phyloP scores from a whole-genome alignment of 1,140 invertebrate species.

The Laupala kohalensis region DNA sequence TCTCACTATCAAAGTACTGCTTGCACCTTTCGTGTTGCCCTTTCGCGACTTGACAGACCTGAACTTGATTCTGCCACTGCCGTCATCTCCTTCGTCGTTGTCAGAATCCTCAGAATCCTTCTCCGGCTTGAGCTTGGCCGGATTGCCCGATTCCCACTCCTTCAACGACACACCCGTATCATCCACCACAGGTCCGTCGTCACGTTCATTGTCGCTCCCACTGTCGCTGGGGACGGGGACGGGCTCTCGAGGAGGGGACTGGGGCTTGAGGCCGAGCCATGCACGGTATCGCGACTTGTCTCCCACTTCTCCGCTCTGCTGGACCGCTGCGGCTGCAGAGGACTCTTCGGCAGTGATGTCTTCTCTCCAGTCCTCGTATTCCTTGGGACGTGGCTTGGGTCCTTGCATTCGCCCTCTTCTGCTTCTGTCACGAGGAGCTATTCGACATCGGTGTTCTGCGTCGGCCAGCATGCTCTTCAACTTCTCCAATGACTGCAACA shows the following conservation, averaged over 20 bases:
- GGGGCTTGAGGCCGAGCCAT: neutral
- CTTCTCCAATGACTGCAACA: constrained; percentile 35
- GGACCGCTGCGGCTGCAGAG: neutral
- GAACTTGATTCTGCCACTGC: neutral
- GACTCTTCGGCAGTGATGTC: neutral
- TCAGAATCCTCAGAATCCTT: neutral
- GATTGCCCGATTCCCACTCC: neutral
- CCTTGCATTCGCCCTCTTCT: neutral
- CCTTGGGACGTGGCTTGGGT: neutral
- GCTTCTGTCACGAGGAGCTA: neutral
- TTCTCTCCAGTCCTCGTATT: neutral
- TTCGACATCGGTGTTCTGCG: constrained; percentile 26
- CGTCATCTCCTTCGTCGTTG: neutral
- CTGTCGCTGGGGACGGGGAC: neutral
- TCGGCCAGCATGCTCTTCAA: constrained; percentile 35
- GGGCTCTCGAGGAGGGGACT: neutral
- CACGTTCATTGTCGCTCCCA: neutral
- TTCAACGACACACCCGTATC: neutral
- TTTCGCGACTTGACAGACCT: neutral
- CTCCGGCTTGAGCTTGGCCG: neutral
- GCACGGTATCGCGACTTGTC: neutral
- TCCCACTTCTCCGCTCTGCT: constrained; percentile 1
- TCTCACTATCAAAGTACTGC: too few relatives aligned
- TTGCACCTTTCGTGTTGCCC: too few relatives aligned
- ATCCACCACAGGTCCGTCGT: neutral